Evolutionary conservation across 2,888 invertebrate species (phyloP).

Genomic region (Sarcophaga caerulescens): DNA sequence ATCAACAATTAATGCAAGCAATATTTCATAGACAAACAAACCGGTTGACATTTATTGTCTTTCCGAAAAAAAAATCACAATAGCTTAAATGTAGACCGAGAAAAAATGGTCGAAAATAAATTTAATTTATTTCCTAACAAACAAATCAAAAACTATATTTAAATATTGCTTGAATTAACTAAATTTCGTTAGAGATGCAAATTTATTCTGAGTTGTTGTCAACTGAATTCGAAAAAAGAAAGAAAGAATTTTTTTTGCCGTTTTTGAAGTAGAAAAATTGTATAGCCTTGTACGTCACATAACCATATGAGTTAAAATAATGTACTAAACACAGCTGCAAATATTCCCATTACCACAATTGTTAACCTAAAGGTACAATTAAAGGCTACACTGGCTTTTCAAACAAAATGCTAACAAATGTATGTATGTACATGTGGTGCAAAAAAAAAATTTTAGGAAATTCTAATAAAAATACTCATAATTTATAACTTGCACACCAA

Average conservation of each 20-base stretch:
- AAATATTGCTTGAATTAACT: too few species aligned
- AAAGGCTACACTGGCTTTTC: constrained; percentile 17
- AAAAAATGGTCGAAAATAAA: background rate
- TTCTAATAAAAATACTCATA: constrained; percentile 17
- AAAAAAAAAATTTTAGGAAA: constrained; percentile 1
- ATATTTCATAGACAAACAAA: constrained; percentile 6
- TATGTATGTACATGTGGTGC: background rate
- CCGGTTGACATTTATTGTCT: background rate
- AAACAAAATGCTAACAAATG: background rate
- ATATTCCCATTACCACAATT: constrained; percentile 57
- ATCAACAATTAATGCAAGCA: background rate
- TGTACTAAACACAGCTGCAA: constrained; percentile 48
- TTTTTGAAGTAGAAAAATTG: background rate
- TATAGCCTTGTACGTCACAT: background rate
- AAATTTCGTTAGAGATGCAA: background rate
- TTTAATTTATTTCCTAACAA: background rate
- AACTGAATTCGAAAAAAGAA: background rate
- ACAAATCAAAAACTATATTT: too few species aligned
- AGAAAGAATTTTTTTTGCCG: background rate
- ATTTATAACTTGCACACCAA: constrained; percentile 42
- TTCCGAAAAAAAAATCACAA: background rate
- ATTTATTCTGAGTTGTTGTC: background rate
- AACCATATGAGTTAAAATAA: background rate
- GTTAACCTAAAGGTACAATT: constrained; percentile 56
- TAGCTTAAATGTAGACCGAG: background rate